phyloP scores from a whole-genome alignment of 2,113 vertebrate genomes.

The Fukomys damarensis region DNA sequence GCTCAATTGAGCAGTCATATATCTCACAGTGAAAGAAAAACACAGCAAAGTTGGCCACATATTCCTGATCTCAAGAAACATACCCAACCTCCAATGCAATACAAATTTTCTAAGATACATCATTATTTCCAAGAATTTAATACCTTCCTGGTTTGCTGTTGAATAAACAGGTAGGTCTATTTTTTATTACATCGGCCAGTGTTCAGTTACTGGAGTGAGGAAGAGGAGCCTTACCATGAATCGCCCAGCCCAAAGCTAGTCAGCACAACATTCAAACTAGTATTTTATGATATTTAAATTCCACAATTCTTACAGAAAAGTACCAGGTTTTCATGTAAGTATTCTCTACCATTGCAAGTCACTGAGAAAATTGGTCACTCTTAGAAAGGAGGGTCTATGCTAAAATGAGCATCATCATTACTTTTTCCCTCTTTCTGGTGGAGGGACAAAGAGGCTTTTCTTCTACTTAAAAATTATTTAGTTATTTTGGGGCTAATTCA shows the following conservation, averaged over 20 bases:
- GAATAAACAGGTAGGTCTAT: background rate
- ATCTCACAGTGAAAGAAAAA: slow-evolving; percentile 23
- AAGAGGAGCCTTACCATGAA: slow-evolving; percentile 36
- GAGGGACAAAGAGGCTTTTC: background rate
- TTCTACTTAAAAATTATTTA: slow-evolving; percentile 28
- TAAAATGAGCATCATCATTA: background rate
- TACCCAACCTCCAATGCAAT: background rate
- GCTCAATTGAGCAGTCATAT: background rate
- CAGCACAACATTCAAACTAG: slow-evolving; percentile 37
- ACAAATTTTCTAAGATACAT: background rate
- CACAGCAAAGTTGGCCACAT: background rate
- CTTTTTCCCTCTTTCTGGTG: background rate
- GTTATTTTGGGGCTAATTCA: background rate
- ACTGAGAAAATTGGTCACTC: background rate
- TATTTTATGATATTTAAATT: slow-evolving; percentile 55
- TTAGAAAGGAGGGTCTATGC: background rate
- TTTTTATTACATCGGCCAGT: background rate
- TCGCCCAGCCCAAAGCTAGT: slow-evolving; percentile 49
- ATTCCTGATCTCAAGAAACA: background rate
- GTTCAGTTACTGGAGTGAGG: slow-evolving; percentile 34
- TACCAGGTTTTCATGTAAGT: background rate
- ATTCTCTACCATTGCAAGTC: background rate
- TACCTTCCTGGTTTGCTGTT: background rate
- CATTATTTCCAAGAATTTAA: background rate
- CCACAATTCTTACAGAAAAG: background rate